Evolutionary conservation across 2,888 invertebrate genomes (phyloP).

Genomic region (Apodemia zela): DNA sequence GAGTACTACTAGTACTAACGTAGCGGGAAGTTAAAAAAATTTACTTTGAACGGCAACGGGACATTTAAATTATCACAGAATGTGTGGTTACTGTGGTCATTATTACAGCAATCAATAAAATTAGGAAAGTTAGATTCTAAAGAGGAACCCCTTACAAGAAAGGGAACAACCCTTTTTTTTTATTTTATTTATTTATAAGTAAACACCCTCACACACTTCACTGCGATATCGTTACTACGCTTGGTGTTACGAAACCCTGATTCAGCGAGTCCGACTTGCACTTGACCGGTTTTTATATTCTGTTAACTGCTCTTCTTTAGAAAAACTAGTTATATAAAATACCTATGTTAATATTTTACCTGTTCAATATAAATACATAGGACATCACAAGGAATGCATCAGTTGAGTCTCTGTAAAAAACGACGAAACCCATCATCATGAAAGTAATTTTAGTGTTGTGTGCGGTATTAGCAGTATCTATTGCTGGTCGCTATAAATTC

Average conservation of each 20-base stretch:
- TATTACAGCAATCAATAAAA: too few relatives aligned
- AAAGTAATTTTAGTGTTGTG: background rate
- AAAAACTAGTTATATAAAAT: background rate
- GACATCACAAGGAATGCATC: background rate
- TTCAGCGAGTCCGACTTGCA: background rate
- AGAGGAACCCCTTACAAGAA: too few relatives aligned
- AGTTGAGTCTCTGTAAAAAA: background rate
- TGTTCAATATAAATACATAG: background rate
- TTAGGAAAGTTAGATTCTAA: too few relatives aligned
- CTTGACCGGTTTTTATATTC: background rate
- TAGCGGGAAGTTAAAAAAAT: too few relatives aligned
- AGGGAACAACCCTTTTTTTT: too few relatives aligned
- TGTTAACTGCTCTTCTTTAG: background rate
- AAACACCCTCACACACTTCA: too few relatives aligned
- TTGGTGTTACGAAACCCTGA: background rate
- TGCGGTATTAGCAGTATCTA: background rate
- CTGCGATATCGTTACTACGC: background rate
- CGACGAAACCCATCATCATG: background rate
- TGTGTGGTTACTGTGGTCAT: too few relatives aligned
- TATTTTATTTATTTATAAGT: too few relatives aligned
- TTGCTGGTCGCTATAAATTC: background rate
- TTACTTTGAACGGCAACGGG: too few relatives aligned
- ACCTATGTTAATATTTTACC: background rate
- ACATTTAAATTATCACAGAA: too few relatives aligned
- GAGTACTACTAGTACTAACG: too few relatives aligned